These are phyloP conservation scores for Dromiciops gliroides DNA, from an alignment of 2,113 vertebrate species.

Conservation along the genomic window DNA sequence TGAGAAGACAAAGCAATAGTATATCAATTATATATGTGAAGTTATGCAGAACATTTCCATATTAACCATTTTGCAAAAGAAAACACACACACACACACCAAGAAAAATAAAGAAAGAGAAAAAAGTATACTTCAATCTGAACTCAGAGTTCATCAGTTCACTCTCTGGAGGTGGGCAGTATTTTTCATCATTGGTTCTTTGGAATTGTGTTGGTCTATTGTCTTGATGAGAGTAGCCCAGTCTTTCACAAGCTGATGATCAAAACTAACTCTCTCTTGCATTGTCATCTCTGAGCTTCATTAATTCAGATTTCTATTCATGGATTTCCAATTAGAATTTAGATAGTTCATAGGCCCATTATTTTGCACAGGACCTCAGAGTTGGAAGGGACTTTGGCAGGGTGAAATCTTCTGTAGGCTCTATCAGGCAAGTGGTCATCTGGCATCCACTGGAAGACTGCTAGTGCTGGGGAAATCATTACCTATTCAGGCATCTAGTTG, in stretches of 20 bases:
- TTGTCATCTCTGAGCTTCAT: not conserved
- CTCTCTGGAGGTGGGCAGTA: not conserved
- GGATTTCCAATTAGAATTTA: too few relatives aligned
- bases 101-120: not conserved
- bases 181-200: not conserved
- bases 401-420: not conserved
- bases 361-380: not conserved
- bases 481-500: too few relatives aligned
- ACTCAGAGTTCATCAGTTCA: not conserved
- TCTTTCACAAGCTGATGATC: not conserved
- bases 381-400: not conserved
- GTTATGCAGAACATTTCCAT: not conserved
- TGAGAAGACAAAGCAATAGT: not conserved
- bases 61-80: not conserved
- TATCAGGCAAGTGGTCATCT: too few relatives aligned
- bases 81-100: not conserved
- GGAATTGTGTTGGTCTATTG: not conserved
- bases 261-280: not conserved
- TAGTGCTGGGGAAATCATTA: too few relatives aligned
- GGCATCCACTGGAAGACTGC: too few relatives aligned
- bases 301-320: not conserved
- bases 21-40: not conserved
- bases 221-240: not conserved
- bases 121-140: not conserved
- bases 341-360: not conserved